A percentile compares a stretch with the other conserved stretches of the same genome.
Evolutionary conservation across 2,113 vertebrate genomes (phyloP).

Genomic region (Marmota monax): DNA sequence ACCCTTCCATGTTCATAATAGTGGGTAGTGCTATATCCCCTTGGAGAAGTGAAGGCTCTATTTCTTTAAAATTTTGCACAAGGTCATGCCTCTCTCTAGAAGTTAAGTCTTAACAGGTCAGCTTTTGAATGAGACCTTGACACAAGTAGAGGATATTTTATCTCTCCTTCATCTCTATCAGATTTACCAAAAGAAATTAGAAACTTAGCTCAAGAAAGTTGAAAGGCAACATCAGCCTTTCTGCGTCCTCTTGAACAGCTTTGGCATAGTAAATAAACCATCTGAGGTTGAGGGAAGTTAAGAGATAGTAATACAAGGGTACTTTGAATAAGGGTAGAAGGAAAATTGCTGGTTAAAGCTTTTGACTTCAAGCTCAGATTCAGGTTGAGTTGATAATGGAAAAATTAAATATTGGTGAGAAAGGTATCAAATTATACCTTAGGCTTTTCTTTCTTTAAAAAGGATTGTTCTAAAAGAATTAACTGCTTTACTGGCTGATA

Average conservation of each 20-base stretch:
- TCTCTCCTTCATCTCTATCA: neutral
- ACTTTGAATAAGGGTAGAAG: neutral
- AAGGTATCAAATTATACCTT: slow-evolving; percentile 72
- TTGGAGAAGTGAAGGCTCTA: neutral
- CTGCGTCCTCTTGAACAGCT: neutral
- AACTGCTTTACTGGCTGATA: slow-evolving; percentile 69
- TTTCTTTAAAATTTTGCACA: slow-evolving; percentile 27
- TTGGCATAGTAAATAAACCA: slow-evolving; percentile 28
- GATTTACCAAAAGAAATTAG: slow-evolving; percentile 44
- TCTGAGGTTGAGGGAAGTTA: neutral
- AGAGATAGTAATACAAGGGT: neutral
- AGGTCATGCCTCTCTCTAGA: neutral
- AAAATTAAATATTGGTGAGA: slow-evolving; percentile 72
- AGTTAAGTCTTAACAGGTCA: slow-evolving; percentile 36
- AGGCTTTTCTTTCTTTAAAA: slow-evolving; percentile 68
- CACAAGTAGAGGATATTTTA: neutral
- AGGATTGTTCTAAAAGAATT: slow-evolving; percentile 69
- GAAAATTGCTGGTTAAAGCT: neutral
- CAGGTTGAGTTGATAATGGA: slow-evolving; percentile 58
- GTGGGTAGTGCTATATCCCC: neutral
- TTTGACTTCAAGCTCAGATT: slow-evolving; percentile 58
- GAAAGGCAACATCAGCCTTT: slow-evolving; percentile 26
- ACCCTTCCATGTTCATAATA: neutral
- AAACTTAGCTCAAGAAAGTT: slow-evolving; percentile 20
- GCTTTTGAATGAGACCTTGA: slow-evolving; percentile 5